phyloP scores from a whole-genome alignment of 2,888 invertebrate genomes.

The Resseliella maxima region DNA sequence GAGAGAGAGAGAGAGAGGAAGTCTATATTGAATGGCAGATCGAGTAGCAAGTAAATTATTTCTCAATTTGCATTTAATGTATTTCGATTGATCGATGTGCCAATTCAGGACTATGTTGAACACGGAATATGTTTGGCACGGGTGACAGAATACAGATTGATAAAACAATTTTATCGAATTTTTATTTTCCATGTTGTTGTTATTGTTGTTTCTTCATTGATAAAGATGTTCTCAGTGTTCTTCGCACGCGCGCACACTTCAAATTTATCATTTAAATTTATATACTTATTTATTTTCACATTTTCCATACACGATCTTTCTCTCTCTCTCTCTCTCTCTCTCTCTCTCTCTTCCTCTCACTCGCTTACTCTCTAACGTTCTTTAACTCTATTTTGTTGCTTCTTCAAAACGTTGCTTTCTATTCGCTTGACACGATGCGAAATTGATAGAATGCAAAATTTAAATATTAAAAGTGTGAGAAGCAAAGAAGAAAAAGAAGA shows the following conservation, averaged over 20 bases:
- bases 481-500: not conserved
- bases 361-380: too few species aligned
- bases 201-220: not conserved
- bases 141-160: slow-evolving; percentile 30
- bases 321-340: too few species aligned
- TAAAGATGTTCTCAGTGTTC: not conserved
- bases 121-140: not conserved
- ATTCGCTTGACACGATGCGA: not conserved
- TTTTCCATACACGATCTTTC: not conserved
- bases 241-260: slow-evolving; percentile 29
- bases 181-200: not conserved
- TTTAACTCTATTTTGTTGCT: not conserved
- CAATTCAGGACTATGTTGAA: slow-evolving; percentile 7
- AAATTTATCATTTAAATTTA: slow-evolving; percentile 54
- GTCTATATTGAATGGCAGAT: slow-evolving; percentile 17
- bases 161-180: slow-evolving; percentile 6
- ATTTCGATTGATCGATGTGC: slow-evolving; percentile 28
- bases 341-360: too few species aligned
- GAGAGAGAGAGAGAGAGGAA: not conserved
- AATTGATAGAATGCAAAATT: slow-evolving; percentile 42
- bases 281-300: slow-evolving; percentile 46
- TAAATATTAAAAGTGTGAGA: slow-evolving; percentile 9
- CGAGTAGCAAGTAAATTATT: slow-evolving; percentile 53
- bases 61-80: slow-evolving; percentile 54
- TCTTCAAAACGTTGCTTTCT: not conserved